Conservation (phyloP, 1,140 invertebrate species). For the Dinothrombium tinctorium region DNA sequence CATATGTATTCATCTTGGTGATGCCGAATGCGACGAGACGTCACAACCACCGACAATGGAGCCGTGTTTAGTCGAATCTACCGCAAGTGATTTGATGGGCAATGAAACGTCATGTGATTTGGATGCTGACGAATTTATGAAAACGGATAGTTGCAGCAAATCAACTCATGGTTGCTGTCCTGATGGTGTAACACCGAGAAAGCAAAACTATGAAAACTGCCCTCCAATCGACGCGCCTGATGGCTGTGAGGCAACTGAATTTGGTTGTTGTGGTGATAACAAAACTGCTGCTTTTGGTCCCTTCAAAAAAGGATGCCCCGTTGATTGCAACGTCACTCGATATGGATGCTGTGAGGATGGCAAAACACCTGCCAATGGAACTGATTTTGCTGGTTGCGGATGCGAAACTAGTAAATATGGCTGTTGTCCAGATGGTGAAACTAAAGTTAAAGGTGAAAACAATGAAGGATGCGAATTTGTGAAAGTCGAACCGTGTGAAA, state of each 20-base stretch:
- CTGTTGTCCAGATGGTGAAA: constrained; percentile 48
- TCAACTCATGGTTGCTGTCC: constrained; percentile 56
- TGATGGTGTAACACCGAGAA: constrained; percentile 37
- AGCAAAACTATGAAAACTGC: constrained; percentile 3
- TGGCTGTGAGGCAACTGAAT: constrained; percentile 29
- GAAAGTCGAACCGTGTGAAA: constrained; percentile 21
- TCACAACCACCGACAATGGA: too few species aligned
- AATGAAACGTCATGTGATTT: constrained; percentile 41
- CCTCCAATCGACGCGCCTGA: too few species aligned
- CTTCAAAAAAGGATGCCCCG: constrained; percentile 15
- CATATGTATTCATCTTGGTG: too few species aligned
- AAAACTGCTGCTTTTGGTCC: constrained; percentile 13
- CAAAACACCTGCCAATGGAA: constrained; percentile 24
- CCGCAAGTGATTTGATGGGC: too few species aligned
- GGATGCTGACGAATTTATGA: constrained; percentile 64
- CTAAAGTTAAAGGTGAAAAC: constrained; percentile 28
- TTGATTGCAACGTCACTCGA: constrained; percentile 19
- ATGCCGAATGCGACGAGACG: too few species aligned
- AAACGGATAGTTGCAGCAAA: constrained; percentile 19
- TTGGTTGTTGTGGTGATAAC: constrained; percentile 30
- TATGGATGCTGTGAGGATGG: constrained; percentile 55
- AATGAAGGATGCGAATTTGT: constrained; percentile 13
- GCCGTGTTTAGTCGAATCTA: too few species aligned
- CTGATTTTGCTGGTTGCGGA: constrained; percentile 14
- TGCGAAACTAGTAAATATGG: constrained; percentile 29